A percentile compares a stretch with the other conserved stretches of the same genome.
Evolutionary conservation across 2,113 vertebrate species (phyloP).

Genomic region (Anguilla rostrata): DNA sequence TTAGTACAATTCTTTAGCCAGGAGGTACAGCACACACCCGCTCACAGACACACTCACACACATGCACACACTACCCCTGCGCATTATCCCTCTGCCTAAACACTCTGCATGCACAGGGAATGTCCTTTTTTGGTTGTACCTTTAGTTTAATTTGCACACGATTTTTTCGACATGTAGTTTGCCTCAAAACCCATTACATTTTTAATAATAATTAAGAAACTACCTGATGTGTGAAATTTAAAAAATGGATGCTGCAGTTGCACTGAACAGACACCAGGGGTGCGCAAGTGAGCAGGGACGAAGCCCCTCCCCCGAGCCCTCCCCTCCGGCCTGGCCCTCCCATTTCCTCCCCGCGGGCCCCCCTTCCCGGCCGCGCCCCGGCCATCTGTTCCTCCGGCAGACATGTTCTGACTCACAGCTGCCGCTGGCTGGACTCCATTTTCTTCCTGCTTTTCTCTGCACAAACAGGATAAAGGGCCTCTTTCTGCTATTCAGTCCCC

Average conservation of each 20-base stretch:
- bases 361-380: conserved; percentile 67
- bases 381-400: conserved; percentile 79
- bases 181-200: neutral
- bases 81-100: neutral
- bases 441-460: conserved; percentile 68
- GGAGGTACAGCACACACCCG: neutral
- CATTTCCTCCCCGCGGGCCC: conserved; percentile 56
- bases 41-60: neutral
- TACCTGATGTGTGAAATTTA: neutral
- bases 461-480: conserved; percentile 74
- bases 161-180: neutral
- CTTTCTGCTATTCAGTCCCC: conserved; percentile 58
- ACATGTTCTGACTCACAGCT: conserved; percentile 36
- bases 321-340: conserved; percentile 60
- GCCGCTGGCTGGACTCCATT: conserved; percentile 53
- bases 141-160: neutral
- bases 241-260: conserved; percentile 26
- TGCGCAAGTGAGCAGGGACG: conserved; percentile 83
- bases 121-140: neutral
- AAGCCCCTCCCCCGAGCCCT: conserved; percentile 61
- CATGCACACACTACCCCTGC: neutral
- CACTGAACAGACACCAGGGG: conserved; percentile 78
- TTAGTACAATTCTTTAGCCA: no score
- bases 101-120: neutral
- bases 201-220: neutral